These are phyloP conservation scores for Typhlomys cinereus DNA, from an alignment of 2,113 vertebrate genomes.

Conservation along the genomic window DNA sequence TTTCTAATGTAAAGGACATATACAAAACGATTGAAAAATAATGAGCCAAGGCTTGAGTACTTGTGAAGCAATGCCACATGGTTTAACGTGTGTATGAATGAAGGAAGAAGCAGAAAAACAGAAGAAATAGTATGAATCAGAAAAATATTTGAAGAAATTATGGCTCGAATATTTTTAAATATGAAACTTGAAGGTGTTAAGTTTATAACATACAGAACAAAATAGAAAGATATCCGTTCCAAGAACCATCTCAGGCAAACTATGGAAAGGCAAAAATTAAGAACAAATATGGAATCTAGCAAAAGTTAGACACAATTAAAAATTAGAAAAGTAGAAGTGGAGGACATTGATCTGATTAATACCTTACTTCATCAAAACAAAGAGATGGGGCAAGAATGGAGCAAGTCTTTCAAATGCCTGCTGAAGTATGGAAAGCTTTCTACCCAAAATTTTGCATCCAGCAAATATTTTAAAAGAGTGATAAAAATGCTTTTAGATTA, in stretches of 20 bases:
- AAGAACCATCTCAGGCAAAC: not conserved
- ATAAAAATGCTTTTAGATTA: too few species aligned
- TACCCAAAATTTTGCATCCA: too few species aligned
- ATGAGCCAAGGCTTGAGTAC: not conserved
- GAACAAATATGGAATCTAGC: not conserved
- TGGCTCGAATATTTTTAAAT: not conserved
- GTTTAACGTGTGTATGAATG: not conserved
- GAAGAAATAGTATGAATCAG: not conserved
- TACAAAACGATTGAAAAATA: constrained; percentile 19
- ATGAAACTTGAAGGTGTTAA: not conserved
- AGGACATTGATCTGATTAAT: not conserved
- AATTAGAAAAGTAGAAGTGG: not conserved
- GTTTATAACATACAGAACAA: not conserved
- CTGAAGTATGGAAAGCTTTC: not conserved
- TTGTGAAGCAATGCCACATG: not conserved
- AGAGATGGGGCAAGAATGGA: not conserved
- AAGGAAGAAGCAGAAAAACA: not conserved
- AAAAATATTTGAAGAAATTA: not conserved
- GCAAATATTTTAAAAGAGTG: too few species aligned
- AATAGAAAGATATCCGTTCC: not conserved
- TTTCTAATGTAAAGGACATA: not conserved
- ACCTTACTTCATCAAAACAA: not conserved
- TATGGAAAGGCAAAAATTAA: not conserved
- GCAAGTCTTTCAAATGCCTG: not conserved
- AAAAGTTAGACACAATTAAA: not conserved